Conservation (phyloP, 2,888 invertebrate genomes). For the Machimus rusticus region DNA sequence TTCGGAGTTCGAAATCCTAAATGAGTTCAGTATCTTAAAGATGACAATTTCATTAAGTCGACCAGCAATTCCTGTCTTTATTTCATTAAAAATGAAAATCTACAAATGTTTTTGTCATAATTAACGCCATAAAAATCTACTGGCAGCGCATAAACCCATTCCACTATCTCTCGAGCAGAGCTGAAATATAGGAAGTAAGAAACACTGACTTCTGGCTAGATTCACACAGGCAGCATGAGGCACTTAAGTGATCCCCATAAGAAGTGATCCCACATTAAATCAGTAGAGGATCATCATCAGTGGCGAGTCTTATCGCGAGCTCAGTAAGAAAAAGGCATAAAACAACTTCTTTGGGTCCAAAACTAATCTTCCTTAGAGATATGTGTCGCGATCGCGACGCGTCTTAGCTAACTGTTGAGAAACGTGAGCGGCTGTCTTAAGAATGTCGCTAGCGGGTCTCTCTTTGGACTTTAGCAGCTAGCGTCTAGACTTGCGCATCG, state of each 20-base stretch:
- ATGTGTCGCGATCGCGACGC: neutral
- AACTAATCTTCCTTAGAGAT: too few relatives aligned
- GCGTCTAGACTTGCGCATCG: neutral
- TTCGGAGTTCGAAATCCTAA: too few relatives aligned
- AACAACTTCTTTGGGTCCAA: neutral
- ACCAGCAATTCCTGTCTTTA: neutral
- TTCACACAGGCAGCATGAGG: neutral
- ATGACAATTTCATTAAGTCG: too few relatives aligned
- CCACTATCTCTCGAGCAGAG: neutral
- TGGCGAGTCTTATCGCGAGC: neutral
- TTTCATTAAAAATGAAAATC: neutral
- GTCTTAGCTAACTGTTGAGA: neutral
- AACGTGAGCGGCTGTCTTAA: neutral
- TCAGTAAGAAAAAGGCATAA: neutral
- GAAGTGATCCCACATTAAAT: neutral
- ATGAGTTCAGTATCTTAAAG: too few relatives aligned
- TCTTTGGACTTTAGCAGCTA: neutral
- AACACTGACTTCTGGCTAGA: neutral
- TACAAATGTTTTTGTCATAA: neutral
- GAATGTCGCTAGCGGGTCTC: neutral
- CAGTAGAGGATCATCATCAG: neutral
- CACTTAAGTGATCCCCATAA: neutral
- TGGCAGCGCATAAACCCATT: neutral
- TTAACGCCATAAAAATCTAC: neutral
- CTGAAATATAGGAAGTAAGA: neutral